phyloP scores from a whole-genome alignment of 2,113 vertebrate species.

The Parus major region DNA sequence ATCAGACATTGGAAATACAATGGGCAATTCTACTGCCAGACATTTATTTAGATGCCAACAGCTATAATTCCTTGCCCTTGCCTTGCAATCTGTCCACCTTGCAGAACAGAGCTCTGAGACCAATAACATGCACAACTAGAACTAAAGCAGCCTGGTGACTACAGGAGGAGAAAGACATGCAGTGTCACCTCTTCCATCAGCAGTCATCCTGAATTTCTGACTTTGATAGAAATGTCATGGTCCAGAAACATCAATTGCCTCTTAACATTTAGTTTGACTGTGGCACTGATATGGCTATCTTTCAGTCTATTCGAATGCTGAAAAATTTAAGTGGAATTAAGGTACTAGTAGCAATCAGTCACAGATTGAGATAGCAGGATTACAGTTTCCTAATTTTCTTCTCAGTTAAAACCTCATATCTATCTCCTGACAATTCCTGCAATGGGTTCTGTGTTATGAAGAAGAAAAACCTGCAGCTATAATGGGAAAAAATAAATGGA shows the following conservation, averaged over 20 bases:
- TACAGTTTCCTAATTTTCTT: not conserved
- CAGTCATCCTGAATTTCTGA: not conserved
- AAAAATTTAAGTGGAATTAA: constrained; percentile 21
- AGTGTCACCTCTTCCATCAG: not conserved
- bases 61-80: not conserved
- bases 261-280: not conserved
- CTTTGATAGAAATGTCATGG: not conserved
- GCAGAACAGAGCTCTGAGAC: not conserved
- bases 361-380: not conserved
- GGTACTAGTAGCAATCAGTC: not conserved
- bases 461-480: not conserved
- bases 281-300: not conserved
- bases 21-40: not conserved
- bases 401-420: not conserved
- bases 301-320: not conserved
- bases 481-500: not conserved
- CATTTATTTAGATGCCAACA: not conserved
- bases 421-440: not conserved
- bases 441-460: not conserved
- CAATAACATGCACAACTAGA: fast-evolving
- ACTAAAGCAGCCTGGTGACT: not conserved
- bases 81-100: not conserved
- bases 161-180: not conserved
- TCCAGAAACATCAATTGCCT: not conserved
- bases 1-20: not conserved